A percentile compares a stretch with the other conserved stretches of the same genome.
These are phyloP conservation scores for Tetramorium parvispinum DNA, from an alignment of 1,140 invertebrate species.

Conservation along the genomic window DNA sequence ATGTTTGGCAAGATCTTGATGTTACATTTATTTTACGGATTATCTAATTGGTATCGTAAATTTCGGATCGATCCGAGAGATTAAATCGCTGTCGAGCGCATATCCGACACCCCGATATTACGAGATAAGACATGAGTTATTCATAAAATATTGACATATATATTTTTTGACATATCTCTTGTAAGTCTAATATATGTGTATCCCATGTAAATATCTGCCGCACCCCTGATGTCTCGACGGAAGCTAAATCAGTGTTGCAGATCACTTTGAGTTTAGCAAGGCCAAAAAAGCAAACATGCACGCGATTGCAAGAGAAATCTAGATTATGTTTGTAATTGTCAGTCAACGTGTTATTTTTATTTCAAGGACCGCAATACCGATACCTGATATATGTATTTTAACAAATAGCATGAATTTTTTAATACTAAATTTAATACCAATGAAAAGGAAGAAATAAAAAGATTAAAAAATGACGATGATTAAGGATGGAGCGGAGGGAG, in stretches of 20 bases:
- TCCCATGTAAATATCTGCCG: slow-evolving; percentile 28
- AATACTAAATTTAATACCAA: not conserved
- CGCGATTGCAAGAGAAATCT: not conserved
- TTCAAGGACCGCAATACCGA: not conserved
- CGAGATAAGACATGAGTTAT: slow-evolving; percentile 22
- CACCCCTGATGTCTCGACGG: slow-evolving; percentile 20
- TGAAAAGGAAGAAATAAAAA: not conserved
- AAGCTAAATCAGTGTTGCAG: slow-evolving; percentile 5
- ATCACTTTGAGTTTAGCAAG: not conserved
- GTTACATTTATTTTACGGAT: slow-evolving; percentile 2
- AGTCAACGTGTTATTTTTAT: slow-evolving; percentile 1
- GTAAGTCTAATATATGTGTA: not conserved
- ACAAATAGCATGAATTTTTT: not conserved
- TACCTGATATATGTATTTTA: not conserved
- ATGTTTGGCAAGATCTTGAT: not conserved
- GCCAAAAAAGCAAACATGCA: not conserved
- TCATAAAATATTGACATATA: slow-evolving; percentile 9
- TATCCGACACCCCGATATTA: not conserved
- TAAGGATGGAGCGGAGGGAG: not conserved
- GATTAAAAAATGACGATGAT: not conserved
- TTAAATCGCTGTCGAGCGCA: not conserved
- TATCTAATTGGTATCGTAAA: slow-evolving; percentile 25
- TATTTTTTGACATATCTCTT: slow-evolving; percentile 5
- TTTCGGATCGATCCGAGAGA: not conserved
- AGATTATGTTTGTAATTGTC: slow-evolving; percentile 1